Evolutionary conservation across 2,888 invertebrate species (phyloP).

Genomic region (Drosophila tanythrix): DNA sequence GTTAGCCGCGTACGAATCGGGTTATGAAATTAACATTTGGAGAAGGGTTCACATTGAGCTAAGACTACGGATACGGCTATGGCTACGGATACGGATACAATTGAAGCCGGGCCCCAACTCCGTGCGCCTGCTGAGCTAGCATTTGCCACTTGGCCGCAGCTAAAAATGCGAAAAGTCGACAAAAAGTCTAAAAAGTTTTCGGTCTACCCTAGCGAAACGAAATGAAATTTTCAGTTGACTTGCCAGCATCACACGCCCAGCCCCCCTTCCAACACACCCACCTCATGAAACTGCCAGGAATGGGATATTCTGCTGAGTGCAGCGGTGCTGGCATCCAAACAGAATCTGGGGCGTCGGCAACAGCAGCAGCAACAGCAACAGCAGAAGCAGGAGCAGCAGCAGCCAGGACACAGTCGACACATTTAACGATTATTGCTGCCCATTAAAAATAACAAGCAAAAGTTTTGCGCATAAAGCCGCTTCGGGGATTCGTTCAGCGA

Average conservation of each 20-base stretch:
- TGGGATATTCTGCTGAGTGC: conserved; percentile 66
- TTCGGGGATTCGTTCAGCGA: conserved; percentile 80
- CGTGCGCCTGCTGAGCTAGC: conserved; percentile 67
- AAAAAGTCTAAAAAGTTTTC: conserved; percentile 81
- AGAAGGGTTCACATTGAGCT: conserved; percentile 25
- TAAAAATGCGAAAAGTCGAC: conserved; percentile 80
- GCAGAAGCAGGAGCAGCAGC: conserved; percentile 28
- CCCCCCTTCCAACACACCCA: background rate
- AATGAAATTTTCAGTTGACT: conserved; percentile 80
- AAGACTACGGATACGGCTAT: background rate
- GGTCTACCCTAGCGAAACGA: conserved; percentile 59
- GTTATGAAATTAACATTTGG: conserved; percentile 81
- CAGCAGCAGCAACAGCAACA: conserved; percentile 26
- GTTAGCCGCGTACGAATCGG: conserved; percentile 75
- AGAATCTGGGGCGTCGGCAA: conserved; percentile 41
- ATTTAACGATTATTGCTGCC: conserved; percentile 84
- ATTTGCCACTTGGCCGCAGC: conserved; percentile 71
- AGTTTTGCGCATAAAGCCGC: conserved; percentile 83
- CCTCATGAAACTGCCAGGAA: conserved; percentile 11
- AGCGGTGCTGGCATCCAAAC: conserved; percentile 50
- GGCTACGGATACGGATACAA: conserved; percentile 1
- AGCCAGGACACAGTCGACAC: conserved; percentile 73
- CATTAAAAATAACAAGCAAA: conserved; percentile 85
- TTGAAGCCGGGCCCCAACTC: conserved; percentile 8
- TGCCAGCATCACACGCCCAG: conserved; percentile 51